Evolutionary conservation across 2,113 vertebrate species (phyloP).

Genomic region (Petaurus breviceps): DNA sequence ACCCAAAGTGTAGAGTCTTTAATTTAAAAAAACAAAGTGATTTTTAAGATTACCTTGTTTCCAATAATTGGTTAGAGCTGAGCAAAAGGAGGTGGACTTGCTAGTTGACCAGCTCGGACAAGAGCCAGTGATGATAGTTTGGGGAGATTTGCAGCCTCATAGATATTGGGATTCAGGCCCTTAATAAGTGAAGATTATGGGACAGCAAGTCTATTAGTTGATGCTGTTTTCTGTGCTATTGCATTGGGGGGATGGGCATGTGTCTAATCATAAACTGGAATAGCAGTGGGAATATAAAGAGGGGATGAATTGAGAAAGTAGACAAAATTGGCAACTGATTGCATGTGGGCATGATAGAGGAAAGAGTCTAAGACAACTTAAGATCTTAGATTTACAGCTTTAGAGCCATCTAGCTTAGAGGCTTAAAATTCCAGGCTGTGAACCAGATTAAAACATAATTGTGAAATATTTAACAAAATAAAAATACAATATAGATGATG

Average conservation of each 20-base stretch:
- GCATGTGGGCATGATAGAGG: background rate
- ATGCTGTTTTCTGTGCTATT: background rate
- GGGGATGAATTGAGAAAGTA: background rate
- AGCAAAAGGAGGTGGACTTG: too few species aligned
- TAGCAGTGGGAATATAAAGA: background rate
- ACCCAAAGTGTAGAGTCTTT: background rate
- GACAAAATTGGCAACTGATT: background rate
- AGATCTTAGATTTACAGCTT: background rate
- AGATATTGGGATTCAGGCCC: background rate
- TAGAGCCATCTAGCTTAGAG: background rate
- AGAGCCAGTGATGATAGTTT: too few species aligned
- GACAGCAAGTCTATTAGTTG: background rate
- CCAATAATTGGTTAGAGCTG: background rate
- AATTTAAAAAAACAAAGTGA: background rate
- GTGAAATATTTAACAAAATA: background rate
- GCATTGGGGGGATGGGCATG: background rate
- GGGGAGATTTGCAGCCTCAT: background rate
- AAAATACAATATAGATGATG: background rate
- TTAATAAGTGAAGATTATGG: background rate
- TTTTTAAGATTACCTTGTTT: background rate
- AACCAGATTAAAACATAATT: background rate
- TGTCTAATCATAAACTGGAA: background rate
- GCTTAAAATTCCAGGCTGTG: background rate
- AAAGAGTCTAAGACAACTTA: background rate
- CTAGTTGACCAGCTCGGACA: too few species aligned